Evolutionary conservation across 2,113 vertebrate species (phyloP).

Genomic region (Pachyramphus minor): DNA sequence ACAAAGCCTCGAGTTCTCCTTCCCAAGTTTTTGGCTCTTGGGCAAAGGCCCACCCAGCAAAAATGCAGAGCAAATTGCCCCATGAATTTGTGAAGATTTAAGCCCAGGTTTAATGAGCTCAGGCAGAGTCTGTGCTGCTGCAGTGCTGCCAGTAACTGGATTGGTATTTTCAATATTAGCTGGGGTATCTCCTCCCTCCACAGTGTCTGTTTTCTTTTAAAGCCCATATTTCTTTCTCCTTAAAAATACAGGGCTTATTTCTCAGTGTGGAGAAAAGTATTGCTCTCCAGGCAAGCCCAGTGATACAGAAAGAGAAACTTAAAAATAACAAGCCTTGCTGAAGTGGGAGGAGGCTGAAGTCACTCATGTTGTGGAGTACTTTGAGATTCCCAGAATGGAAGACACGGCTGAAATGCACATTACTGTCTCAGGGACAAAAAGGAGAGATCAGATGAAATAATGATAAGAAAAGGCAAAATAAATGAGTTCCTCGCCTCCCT

Average conservation of each 20-base stretch:
- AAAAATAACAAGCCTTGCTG: not conserved
- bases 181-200: not conserved
- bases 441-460: not conserved
- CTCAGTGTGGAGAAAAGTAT: not conserved
- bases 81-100: not conserved
- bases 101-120: not conserved
- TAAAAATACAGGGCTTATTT: not conserved
- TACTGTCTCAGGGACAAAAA: not conserved
- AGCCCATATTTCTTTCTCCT: not conserved
- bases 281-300: not conserved
- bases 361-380: not conserved
- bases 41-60: not conserved
- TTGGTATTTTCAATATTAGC: not conserved
- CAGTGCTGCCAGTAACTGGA: not conserved
- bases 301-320: not conserved
- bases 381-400: not conserved
- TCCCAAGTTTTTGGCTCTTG: not conserved
- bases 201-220: not conserved
- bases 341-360: not conserved
- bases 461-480: conserved; percentile 32
- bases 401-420: not conserved
- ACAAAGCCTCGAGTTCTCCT: not conserved
- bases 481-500: not conserved
- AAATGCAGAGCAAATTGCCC: not conserved
- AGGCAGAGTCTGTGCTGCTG: not conserved